These are phyloP conservation scores for Pogonomyrmex barbatus DNA, from an alignment of 1,140 invertebrate species.

Conservation along the genomic window DNA sequence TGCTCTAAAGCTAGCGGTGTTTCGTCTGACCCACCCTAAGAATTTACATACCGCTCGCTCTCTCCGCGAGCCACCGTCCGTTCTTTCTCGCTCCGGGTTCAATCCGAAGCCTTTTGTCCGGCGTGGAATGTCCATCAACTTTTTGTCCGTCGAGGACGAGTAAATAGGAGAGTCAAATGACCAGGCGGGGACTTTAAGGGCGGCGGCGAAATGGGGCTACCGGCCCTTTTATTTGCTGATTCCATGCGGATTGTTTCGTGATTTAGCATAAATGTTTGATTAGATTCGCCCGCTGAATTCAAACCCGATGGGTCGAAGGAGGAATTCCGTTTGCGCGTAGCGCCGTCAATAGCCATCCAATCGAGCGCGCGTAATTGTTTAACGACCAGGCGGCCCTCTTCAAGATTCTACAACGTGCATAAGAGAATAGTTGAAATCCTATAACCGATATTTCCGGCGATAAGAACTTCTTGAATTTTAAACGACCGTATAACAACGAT, in stretches of 20 bases:
- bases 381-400: constrained; percentile 67
- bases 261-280: constrained; percentile 87
- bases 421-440: neutral
- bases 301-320: constrained; percentile 34
- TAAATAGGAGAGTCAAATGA: constrained; percentile 85
- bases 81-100: constrained; percentile 48
- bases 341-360: constrained; percentile 74
- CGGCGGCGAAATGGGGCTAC: constrained; percentile 78
- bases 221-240: constrained; percentile 86
- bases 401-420: neutral
- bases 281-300: constrained; percentile 81
- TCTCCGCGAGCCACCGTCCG: constrained; percentile 26
- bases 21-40: constrained; percentile 72
- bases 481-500: neutral
- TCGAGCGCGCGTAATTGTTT: constrained; percentile 79
- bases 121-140: constrained; percentile 80
- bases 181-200: constrained; percentile 84
- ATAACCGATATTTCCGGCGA: constrained; percentile 21
- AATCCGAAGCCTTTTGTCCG: constrained; percentile 83
- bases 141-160: constrained; percentile 79
- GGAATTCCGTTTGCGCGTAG: constrained; percentile 73
- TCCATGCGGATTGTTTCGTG: constrained; percentile 87
- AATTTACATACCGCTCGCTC: constrained; percentile 83
- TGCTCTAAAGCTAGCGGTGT: constrained; percentile 70
- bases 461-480: constrained; percentile 23